A percentile compares a stretch with the other conserved stretches of the same genome.
phyloP scores from a whole-genome alignment of 2,113 vertebrate genomes.

The Circaetus gallicus region DNA sequence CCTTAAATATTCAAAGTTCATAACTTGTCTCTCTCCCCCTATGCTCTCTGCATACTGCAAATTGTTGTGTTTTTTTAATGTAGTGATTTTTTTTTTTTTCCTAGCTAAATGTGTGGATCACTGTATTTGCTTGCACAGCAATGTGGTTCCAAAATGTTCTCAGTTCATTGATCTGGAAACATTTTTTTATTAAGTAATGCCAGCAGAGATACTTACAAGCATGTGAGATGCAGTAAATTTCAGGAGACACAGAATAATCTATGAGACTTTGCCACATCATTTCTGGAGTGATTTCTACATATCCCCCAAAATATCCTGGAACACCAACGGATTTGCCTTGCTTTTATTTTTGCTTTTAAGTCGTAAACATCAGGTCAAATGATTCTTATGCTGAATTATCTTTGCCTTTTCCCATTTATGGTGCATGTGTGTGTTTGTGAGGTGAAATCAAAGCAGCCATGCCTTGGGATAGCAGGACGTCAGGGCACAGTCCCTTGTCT shows the following conservation, averaged over 20 bases:
- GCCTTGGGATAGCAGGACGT: not conserved
- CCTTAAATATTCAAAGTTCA: not conserved
- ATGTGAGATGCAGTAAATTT: not conserved
- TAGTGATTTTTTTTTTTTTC: not conserved
- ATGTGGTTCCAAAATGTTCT: not conserved
- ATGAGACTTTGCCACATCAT: not conserved
- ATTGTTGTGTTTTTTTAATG: not conserved
- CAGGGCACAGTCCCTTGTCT: not conserved
- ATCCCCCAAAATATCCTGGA: not conserved
- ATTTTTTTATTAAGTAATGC: not conserved
- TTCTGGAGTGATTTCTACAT: rapidly evolving
- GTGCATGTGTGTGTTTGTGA: not conserved
- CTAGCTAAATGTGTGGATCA: not conserved
- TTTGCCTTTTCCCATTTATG: not conserved
- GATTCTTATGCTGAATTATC: not conserved
- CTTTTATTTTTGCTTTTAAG: not conserved
- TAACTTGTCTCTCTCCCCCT: not conserved
- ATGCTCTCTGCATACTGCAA: not conserved
- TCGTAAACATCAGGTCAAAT: not conserved
- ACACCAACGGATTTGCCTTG: not conserved
- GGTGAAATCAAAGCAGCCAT: not conserved
- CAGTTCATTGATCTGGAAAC: not conserved
- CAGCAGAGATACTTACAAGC: not conserved
- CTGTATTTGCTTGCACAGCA: not conserved
- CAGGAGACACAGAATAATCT: not conserved